phyloP scores from a whole-genome alignment of 2,113 vertebrate genomes.

The Ceratotherium simum region DNA sequence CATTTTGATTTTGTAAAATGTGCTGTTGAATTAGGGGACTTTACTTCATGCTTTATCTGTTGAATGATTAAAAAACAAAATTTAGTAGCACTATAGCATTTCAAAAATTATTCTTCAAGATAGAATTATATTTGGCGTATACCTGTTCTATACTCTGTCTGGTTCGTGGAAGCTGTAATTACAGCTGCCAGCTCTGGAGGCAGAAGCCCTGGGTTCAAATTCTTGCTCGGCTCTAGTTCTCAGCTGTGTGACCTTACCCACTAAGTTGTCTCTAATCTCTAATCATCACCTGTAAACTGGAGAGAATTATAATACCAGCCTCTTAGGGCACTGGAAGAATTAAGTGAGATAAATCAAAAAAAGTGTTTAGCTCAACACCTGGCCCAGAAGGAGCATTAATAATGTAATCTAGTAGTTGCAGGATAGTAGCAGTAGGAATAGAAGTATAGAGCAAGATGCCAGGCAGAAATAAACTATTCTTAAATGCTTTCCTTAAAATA shows the following conservation, averaged over 20 bases:
- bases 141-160: background rate
- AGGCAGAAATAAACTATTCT: background rate
- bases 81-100: background rate
- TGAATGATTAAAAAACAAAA: slow-evolving; percentile 4
- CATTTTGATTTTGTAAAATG: background rate
- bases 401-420: background rate
- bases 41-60: background rate
- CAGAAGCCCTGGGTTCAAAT: background rate
- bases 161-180: background rate
- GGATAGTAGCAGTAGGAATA: background rate
- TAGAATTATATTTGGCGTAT: background rate
- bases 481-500: background rate
- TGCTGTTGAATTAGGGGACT: background rate
- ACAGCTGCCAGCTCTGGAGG: background rate
- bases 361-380: background rate
- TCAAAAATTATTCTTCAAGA: background rate
- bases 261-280: background rate
- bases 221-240: background rate
- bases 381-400: background rate
- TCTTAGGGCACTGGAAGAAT: background rate
- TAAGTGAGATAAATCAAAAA: background rate
- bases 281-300: background rate
- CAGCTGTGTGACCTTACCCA: background rate
- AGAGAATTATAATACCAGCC: background rate
- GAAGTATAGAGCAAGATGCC: background rate